phyloP scores from a whole-genome alignment of 2,888 invertebrate genomes.

The Platerodrilus igneus region DNA sequence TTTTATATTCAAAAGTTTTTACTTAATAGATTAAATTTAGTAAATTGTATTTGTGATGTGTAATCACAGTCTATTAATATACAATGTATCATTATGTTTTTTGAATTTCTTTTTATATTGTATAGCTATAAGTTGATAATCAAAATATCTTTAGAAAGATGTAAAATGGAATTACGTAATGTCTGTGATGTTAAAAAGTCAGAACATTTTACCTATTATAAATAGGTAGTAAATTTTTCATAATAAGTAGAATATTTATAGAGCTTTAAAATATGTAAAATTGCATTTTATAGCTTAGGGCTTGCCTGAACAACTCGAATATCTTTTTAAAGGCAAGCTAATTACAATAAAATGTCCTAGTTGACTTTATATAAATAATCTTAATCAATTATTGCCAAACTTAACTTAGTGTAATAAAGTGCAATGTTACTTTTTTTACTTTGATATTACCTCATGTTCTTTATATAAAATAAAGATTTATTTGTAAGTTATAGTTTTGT shows the following conservation, averaged over 20 bases:
- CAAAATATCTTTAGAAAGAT: conserved; percentile 13
- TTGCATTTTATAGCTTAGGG: conserved; percentile 23
- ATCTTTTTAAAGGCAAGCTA: conserved; percentile 17
- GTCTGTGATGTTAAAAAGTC: conserved; percentile 28
- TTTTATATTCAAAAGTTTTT: conserved; percentile 1
- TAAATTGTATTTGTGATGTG: too few species aligned
- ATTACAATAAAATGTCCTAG: conserved; percentile 20
- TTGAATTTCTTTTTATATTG: conserved; percentile 10
- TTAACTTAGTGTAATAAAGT: conserved; percentile 37
- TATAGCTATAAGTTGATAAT: conserved; percentile 9
- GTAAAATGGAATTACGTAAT: conserved; percentile 17
- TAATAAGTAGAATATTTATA: conserved; percentile 17
- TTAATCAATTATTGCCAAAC: conserved; percentile 43
- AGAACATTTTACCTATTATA: conserved; percentile 22
- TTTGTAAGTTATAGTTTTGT: conserved; percentile 18
- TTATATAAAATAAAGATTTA: conserved; percentile 18
- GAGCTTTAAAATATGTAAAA: conserved; percentile 17
- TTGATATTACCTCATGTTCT: conserved; percentile 44
- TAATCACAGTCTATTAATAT: conserved; percentile 4
- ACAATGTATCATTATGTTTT: conserved; percentile 18
- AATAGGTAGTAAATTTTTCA: conserved; percentile 24
- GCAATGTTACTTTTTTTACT: conserved; percentile 42
- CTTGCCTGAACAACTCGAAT: conserved; percentile 23
- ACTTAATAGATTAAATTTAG: too few species aligned
- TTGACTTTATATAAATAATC: conserved; percentile 23